Evolutionary conservation across 1,140 invertebrate genomes (phyloP), one percentile per base, ranked within the genome.

Genomic region (Dufourea novaeangliae): DNA sequence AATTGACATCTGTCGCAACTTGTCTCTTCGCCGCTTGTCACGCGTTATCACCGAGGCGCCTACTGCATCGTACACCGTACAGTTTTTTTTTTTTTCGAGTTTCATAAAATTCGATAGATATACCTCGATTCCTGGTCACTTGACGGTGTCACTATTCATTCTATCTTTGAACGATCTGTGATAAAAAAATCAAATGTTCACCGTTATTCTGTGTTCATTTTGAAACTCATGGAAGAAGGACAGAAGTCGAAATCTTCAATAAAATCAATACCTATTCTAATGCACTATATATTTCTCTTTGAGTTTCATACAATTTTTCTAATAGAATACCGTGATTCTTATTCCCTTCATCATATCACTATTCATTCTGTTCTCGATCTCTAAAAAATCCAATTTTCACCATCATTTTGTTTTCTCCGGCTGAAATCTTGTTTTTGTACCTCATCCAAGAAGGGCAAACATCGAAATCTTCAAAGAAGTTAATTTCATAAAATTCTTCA

Each of bases 1-100:
- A 76, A 76, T 69, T 69, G 73, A 69, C 73, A 69, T 76, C 73
- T 76, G 73, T 69, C 66, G 73, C 61, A 50, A 39, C 50, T 75
- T 69, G 39, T 76, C 66, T 59, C 52, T 22, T 59, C 14, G 27
- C 37, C 11, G 39, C 41, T 57, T 64, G 64, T 57, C 34, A n/a
- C 29, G 27, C 41, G 66, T 69, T 76, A 76, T 76, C 73, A 14
- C 20, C n/a, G 37, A 20, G 39, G 0, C 14, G 22, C 20, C 25
- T 46, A 11, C 59, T 34, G 59, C 34, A 56, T 74, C 66, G 54
- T 52, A 37, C 1, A 25, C 1, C 14, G 50, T 37, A n/a, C 37
- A n/a, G 17, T 56, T 59, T 59, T 59, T 39, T 5, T 17, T 17
- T 46, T 46, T 32, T 5, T 11, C 25, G 17, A n/a, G 27, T 32